Evolutionary conservation across 2,888 invertebrate genomes (phyloP).

Genomic region (Thymelicus lineola): DNA sequence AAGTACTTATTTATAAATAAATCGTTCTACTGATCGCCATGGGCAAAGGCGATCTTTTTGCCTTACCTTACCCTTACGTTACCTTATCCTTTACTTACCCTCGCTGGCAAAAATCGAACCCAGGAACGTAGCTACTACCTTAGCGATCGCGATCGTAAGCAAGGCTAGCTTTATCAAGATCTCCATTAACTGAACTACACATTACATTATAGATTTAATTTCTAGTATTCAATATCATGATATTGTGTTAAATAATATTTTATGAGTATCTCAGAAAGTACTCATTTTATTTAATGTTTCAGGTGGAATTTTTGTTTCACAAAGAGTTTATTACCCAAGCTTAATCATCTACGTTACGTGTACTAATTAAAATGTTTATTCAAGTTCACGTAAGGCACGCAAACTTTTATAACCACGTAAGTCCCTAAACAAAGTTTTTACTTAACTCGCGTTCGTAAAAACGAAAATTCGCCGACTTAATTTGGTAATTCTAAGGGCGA

Average conservation of each 20-base stretch:
- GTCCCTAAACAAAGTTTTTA: slow-evolving; percentile 24
- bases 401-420: slow-evolving; percentile 30
- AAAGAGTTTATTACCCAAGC: slow-evolving; percentile 29
- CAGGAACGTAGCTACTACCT: no score
- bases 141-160: no score
- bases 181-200: no score
- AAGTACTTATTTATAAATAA: no score
- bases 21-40: no score
- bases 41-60: no score
- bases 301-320: slow-evolving; percentile 14
- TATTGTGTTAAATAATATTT: background rate
- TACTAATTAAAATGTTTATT: slow-evolving; percentile 29
- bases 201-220: no score
- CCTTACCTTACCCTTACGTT: no score
- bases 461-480: background rate
- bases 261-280: background rate
- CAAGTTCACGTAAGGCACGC: slow-evolving; percentile 16
- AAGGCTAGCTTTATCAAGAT: no score
- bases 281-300: background rate
- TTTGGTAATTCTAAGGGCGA: slow-evolving; percentile 43
- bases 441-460: slow-evolving; percentile 14
- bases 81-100: no score
- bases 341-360: slow-evolving; percentile 21
- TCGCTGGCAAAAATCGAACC: no score
- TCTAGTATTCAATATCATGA: no score